Conservation (phyloP, 2,113 vertebrate genomes). For the Gymnogyps californianus region DNA sequence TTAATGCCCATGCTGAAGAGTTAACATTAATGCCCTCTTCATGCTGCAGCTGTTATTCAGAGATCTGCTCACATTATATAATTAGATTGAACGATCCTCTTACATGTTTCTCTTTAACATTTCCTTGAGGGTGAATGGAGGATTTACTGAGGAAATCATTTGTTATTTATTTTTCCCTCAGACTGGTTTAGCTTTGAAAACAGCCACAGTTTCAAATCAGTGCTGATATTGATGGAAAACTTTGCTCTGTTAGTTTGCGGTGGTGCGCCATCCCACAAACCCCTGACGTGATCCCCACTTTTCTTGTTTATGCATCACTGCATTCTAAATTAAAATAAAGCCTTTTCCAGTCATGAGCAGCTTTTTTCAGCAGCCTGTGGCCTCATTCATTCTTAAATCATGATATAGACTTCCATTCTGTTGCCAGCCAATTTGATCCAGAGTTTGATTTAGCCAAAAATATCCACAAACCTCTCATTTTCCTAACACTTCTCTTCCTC, state of each 20-base stretch:
- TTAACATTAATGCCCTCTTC: background rate
- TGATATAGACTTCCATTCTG: background rate
- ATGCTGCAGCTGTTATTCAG: background rate
- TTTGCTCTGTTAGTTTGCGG: background rate
- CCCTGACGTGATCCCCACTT: background rate
- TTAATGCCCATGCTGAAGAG: background rate
- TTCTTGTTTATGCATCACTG: background rate
- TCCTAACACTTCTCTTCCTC: background rate
- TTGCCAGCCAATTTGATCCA: background rate
- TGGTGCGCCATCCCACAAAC: background rate
- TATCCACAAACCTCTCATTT: background rate
- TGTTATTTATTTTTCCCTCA: background rate
- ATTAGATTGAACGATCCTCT: background rate
- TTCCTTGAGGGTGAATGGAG: background rate
- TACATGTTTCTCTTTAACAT: background rate
- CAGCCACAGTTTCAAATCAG: background rate
- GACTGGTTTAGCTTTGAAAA: background rate
- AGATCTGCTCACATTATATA: background rate
- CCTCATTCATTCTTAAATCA: background rate
- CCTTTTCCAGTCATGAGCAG: background rate
- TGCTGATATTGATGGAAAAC: background rate
- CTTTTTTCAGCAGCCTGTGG: background rate
- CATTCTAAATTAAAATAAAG: background rate
- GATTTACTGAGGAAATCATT: background rate
- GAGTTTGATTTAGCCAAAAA: background rate